Conservation (phyloP, 2,113 vertebrate species). For the Rutilus rutilus region DNA sequence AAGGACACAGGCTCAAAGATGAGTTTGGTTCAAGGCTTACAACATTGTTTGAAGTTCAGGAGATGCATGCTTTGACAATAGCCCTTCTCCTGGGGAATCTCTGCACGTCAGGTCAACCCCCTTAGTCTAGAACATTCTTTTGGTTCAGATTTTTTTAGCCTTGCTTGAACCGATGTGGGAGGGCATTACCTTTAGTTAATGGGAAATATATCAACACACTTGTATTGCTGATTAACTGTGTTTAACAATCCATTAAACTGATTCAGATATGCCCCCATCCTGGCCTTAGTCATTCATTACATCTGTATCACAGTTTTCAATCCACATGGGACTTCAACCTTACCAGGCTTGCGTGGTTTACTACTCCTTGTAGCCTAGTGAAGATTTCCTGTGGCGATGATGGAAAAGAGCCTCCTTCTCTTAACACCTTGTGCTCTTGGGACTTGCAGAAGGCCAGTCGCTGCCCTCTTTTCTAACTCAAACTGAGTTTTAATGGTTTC, state of each 20-base stretch:
- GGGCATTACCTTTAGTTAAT: constrained; percentile 30
- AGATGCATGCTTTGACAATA: neutral
- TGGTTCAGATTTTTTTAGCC: neutral
- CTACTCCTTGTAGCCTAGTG: neutral
- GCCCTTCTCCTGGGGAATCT: neutral
- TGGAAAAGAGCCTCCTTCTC: constrained; percentile 26
- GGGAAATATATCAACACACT: constrained; percentile 1
- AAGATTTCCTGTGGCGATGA: neutral
- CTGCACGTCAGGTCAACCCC: too few species aligned
- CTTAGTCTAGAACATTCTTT: neutral
- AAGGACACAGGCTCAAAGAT: neutral
- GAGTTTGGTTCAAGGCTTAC: neutral
- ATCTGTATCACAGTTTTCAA: neutral
- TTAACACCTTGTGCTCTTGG: constrained; percentile 16
- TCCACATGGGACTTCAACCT: neutral
- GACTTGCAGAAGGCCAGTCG: neutral
- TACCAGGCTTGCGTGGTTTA: neutral
- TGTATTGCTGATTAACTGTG: constrained; percentile 34
- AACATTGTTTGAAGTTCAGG: neutral
- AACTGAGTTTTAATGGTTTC: constrained; percentile 26
- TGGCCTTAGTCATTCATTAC: neutral
- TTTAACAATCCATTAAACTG: constrained; percentile 34
- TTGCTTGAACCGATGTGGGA: neutral
- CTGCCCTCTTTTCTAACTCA: constrained; percentile 2
- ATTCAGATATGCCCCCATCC: neutral